Evolutionary conservation across 2,888 invertebrate genomes (phyloP).

Genomic region (Atethmia centrago): DNA sequence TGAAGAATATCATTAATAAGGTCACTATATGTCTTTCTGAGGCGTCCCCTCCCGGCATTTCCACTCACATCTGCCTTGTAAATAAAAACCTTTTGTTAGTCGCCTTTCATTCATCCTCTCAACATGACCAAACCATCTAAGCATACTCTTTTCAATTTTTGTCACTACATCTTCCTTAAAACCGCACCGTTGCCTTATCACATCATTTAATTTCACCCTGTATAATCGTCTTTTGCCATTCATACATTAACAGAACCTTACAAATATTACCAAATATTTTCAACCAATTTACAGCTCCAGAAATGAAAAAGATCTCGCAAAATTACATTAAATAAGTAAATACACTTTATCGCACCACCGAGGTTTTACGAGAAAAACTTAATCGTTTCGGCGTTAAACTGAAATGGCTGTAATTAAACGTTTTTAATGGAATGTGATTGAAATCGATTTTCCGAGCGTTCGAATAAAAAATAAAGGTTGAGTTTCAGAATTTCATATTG

Average conservation of each 20-base stretch:
- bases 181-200: too few species aligned
- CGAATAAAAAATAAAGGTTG: constrained; percentile 7
- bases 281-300: neutral
- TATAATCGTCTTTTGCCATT: neutral
- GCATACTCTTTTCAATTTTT: too few species aligned
- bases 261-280: neutral
- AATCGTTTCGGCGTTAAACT: constrained; percentile 25
- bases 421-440: constrained; percentile 36
- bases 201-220: too few species aligned
- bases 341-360: constrained; percentile 16
- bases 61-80: too few species aligned
- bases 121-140: too few species aligned
- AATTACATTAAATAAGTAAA: constrained; percentile 20
- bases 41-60: too few species aligned
- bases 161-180: neutral
- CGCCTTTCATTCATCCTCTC: too few species aligned
- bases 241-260: neutral
- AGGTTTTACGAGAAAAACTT: constrained; percentile 35
- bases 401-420: constrained; percentile 38
- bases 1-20: too few species aligned
- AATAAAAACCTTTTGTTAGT: too few species aligned
- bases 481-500: neutral
- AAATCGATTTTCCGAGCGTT: constrained; percentile 24
- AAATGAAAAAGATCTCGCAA: neutral
- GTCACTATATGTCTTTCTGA: too few species aligned